Evolutionary conservation across 2,888 invertebrate genomes (phyloP).

Genomic region (Drosophila borborema): DNA sequence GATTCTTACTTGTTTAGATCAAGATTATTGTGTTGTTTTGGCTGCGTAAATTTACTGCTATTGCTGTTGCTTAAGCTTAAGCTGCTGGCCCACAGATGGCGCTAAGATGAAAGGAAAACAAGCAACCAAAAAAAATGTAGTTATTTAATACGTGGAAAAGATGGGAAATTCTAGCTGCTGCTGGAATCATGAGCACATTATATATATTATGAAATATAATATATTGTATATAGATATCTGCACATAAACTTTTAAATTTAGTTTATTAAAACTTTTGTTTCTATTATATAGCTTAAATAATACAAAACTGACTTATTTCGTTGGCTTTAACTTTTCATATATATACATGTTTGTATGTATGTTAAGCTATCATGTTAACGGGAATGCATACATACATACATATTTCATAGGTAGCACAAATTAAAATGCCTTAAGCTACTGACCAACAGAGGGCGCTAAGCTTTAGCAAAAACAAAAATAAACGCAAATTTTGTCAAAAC

Average conservation of each 20-base stretch:
- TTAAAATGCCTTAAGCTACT: neutral
- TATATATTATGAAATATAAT: neutral
- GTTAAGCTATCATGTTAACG: neutral
- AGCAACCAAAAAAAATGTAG: neutral
- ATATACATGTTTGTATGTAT: too few species aligned
- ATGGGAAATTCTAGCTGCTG: neutral
- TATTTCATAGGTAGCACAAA: neutral
- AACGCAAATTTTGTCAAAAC: neutral
- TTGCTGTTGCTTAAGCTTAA: neutral
- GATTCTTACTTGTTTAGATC: neutral
- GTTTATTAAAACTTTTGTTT: too few species aligned
- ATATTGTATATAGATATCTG: neutral
- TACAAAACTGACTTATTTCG: too few species aligned
- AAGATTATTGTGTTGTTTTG: neutral
- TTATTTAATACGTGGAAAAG: neutral
- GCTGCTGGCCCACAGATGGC: conserved; percentile 1
- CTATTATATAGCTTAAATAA: too few species aligned
- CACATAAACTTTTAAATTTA: too few species aligned
- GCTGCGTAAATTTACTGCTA: neutral
- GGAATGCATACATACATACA: neutral
- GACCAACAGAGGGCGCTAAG: neutral
- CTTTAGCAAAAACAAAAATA: neutral
- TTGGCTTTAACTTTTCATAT: too few species aligned
- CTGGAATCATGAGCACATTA: neutral
- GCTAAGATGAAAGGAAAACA: neutral